These are phyloP conservation scores for Cheumatopsyche charites DNA, from an alignment of 1,140 invertebrate species.

Conservation along the genomic window DNA sequence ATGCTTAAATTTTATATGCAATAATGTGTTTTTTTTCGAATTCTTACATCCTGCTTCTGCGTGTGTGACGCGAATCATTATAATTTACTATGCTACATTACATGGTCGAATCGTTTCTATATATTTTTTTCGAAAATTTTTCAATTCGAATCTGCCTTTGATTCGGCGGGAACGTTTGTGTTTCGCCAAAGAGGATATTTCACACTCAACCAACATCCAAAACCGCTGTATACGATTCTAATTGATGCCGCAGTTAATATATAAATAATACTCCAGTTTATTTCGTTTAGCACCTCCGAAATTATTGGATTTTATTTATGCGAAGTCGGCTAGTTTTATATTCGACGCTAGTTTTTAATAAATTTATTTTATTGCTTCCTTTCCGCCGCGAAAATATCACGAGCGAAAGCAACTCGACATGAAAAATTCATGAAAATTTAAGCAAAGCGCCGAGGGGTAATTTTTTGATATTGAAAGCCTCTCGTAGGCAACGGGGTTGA, in stretches of 20 bases:
- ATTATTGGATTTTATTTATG: constrained; percentile 20
- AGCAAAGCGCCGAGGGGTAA: too few relatives aligned
- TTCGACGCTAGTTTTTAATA: not conserved
- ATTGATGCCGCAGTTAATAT: constrained; percentile 9
- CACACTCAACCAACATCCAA: constrained; percentile 10
- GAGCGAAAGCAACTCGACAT: not conserved
- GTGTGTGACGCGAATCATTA: not conserved
- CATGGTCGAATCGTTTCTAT: not conserved
- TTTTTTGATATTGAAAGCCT: too few relatives aligned
- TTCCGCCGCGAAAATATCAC: not conserved
- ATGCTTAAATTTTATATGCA: too few relatives aligned
- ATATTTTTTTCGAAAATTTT: not conserved
- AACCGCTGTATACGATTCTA: constrained; percentile 1
- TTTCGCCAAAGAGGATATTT: constrained; percentile 1
- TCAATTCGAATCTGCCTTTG: not conserved
- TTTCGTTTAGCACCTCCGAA: constrained; percentile 7
- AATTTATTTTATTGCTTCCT: constrained; percentile 19
- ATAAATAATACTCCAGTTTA: constrained; percentile 5
- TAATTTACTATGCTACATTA: constrained; percentile 14
- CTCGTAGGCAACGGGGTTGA: too few relatives aligned
- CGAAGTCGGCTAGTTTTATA: constrained; percentile 3
- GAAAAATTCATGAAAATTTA: not conserved
- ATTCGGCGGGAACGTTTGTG: not conserved
- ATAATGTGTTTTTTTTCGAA: too few relatives aligned
- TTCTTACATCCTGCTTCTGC: too few relatives aligned